These are phyloP conservation scores for Drosophila melanogaster DNA, from an alignment of 1,140 invertebrate species.

Conservation along the genomic window Release_6_plus_ISO1_MT NC_004354.4:9335001-9335500, in stretches of 20 bases:
- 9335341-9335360: slow-evolving; percentile 7
- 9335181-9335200: slow-evolving; percentile 1
- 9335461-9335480: neutral
- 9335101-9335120: slow-evolving; percentile 25
- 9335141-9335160: slow-evolving; percentile 33
- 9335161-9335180: neutral
- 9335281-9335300: slow-evolving; percentile 1
- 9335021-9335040: slow-evolving; percentile 11
- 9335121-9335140: no score
- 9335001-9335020: slow-evolving; percentile 23
- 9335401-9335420: neutral
- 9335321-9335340: slow-evolving; percentile 1
- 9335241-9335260: slow-evolving; percentile 1
- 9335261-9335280: slow-evolving; percentile 7
- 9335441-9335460: neutral
- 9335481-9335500: no score
- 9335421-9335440: no score
- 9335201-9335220: slow-evolving; percentile 3
- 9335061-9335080: slow-evolving; percentile 11
- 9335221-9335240: neutral
- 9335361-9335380: neutral
- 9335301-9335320: neutral
- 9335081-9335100: slow-evolving; percentile 43
- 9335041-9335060: slow-evolving; percentile 24
- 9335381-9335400: neutral